Evolutionary conservation across 1,140 invertebrate species (phyloP), one percentile per base, ranked within the genome.

Genomic region (Eupristina koningsbergeri): DNA sequence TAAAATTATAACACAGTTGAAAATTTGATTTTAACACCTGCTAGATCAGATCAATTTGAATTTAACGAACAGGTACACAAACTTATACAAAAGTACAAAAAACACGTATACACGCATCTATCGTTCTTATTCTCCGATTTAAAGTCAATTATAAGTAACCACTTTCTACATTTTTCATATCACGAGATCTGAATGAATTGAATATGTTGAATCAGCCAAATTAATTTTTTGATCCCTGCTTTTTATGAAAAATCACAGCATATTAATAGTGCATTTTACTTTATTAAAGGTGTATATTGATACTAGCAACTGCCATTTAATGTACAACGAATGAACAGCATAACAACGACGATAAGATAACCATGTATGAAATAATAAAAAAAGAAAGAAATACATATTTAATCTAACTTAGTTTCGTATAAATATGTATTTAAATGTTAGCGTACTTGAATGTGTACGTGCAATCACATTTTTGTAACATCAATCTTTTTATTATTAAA

Each of bases 91-190:
- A n/a, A n/a, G n/a, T n/a, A n/a, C n/a, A n/a, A n/a, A n/a, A n/a
- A n/a, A n/a, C n/a, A n/a, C n/a, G n/a, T n/a, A n/a, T n/a, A n/a
- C n/a, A n/a, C n/a, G 11, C 41, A 8, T 63, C 2, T 75, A 58
- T 31, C 3, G 8, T 34, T 63, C 36, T 26, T 36, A 19, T 75
- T 53, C 64, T 31, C 71, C 58, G 45, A 31, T 58, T 47, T 73
- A 47, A 47, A 80, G 71, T 80, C 79, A 80, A 71, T 80, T 80
- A 80, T 58, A 31, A 80, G 41, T 45, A 3, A 6, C 31, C 39
- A 17, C 45, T 31, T 39, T 50, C 15, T 15, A 5, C 29, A 7
- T 31, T 9, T 1, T 19, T 31, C 26, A 11, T 17, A 74, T 41
- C 71, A 15, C 15, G 29, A 15, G 29, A 64, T 64, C 13, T 29